Evolutionary conservation across 53 echinoderm and acorn worm genomes (phyloP).

Genomic region (Henricia sp.): DNA sequence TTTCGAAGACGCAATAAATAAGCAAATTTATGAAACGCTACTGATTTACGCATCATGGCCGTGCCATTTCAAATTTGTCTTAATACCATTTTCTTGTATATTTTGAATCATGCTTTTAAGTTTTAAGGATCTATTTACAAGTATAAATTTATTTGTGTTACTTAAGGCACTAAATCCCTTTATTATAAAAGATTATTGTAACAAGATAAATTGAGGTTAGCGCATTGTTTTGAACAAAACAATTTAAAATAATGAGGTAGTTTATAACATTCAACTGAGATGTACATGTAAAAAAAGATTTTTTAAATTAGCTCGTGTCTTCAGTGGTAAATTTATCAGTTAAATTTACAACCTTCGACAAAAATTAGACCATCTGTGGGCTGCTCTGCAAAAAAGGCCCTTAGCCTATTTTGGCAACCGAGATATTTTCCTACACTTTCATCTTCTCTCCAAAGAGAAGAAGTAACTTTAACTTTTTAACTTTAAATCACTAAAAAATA

Average conservation of each 20-base stretch:
- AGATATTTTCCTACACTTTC: no score
- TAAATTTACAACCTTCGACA: no score
- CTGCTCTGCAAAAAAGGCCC: no score
- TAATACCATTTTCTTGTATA: conserved; percentile 5
- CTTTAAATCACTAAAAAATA: no score
- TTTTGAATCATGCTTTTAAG: conserved; percentile 19
- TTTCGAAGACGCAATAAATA: neutral
- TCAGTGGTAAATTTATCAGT: no score
- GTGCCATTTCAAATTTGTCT: neutral
- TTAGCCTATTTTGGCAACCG: no score
- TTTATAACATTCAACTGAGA: conserved; percentile 19
- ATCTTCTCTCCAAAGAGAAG: no score
- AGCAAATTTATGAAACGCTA: neutral
- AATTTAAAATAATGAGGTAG: conserved; percentile 43
- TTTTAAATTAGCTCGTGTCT: no score
- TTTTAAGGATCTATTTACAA: conserved; percentile 28
- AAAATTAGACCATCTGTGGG: no score
- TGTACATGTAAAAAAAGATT: no score
- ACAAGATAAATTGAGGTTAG: neutral
- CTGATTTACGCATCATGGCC: no score
- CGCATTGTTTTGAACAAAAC: neutral
- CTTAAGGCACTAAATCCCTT: conserved; percentile 30
- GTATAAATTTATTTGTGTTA: neutral
- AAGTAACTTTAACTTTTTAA: no score
- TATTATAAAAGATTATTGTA: neutral